Conservation (phyloP, 2,113 vertebrate species). For the Mugil cephalus region DNA sequence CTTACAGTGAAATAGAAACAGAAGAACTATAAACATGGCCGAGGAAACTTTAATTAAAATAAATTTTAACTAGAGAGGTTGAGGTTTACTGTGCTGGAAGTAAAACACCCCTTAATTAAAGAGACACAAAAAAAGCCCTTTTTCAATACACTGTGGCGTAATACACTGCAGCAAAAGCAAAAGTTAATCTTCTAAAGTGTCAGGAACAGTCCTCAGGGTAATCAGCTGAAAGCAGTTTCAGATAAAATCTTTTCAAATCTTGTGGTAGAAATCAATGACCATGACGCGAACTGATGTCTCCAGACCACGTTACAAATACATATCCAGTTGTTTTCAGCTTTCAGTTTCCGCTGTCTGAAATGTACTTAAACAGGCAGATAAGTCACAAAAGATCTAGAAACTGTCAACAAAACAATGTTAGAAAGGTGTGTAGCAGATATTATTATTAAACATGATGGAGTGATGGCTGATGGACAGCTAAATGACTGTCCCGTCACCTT, state of each 20-base stretch:
- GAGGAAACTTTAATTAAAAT: background rate
- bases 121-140: too few species aligned
- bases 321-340: background rate
- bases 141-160: background rate
- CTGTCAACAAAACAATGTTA: too few species aligned
- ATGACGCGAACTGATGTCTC: background rate
- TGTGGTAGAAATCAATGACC: background rate
- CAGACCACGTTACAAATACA: too few species aligned
- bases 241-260: background rate
- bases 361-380: background rate
- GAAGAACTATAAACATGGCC: background rate
- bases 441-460: background rate
- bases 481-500: too few species aligned
- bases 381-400: too few species aligned
- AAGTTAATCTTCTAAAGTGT: background rate
- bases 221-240: background rate
- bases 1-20: constrained; percentile 3
- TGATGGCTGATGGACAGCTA: too few species aligned
- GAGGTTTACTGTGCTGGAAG: background rate
- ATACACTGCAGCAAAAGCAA: background rate
- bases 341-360: background rate
- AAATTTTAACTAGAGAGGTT: background rate
- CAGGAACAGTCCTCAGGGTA: background rate
- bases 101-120: too few species aligned
- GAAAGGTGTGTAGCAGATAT: background rate